Evolutionary conservation across 2,797 vertebrate genomes (phyloP), one percentile per base, ranked within the genome.

Genomic region (Bufotes viridis): DNA sequence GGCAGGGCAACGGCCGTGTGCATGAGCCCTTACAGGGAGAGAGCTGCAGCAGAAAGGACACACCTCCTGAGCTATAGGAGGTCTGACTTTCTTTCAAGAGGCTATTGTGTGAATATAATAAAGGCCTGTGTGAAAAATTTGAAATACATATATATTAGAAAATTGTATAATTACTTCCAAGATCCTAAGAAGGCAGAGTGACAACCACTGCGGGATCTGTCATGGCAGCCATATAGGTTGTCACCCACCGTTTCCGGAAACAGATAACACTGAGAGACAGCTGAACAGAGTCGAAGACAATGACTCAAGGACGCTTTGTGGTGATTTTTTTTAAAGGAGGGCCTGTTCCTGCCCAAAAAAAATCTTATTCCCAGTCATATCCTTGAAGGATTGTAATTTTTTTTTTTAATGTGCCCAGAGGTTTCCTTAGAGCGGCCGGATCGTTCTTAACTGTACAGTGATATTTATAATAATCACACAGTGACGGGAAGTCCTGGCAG

Each of bases 401-500:
- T 51, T 60, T 42, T 42, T 42, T 75, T 20, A 14, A 12, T 29
- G 74, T 78, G 58, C 20, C 74, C 42, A 60, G 58, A 24, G 63
- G 74, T 78, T 85, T 85, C 84, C 84, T 78, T 74, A 0, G 61
- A 26, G 24, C 49, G 74, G 29, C 83, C 26, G 82, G 20, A n/a
- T n/a, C 3, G 53, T 75, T 63, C 22, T 63, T 4, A 14, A 42
- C 57, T 53, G 70, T 78, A 63, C 83, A 61, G 58, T 76, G 84
- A 85, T 85, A 85, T 85, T 85, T 85, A 78, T 85, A 85, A 85
- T 85, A 85, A 76, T 85, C 84, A 85, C 84, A 85, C 84, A 85
- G 42, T 85, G 34, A 78, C 58, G 67, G 84, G 84, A 85, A 85
- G 84, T 2, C 24, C 74, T 85, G 84, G 84, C 84, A 82, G 75